Evolutionary conservation across 2,888 invertebrate genomes (phyloP).

Genomic region (Lasius fuliginosus): DNA sequence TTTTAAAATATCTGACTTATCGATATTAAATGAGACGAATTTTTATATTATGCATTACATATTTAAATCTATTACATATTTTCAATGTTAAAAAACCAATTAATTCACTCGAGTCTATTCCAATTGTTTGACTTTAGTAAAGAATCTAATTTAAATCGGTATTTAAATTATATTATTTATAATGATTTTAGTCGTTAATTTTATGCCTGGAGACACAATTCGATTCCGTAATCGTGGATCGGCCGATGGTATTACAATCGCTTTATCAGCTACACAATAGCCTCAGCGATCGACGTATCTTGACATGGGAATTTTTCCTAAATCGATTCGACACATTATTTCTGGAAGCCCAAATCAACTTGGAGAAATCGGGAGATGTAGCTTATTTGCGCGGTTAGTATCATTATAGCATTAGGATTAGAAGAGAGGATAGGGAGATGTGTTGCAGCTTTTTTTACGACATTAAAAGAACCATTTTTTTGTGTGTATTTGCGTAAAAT

Average conservation of each 20-base stretch:
- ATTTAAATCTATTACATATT: background rate
- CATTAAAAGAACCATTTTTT: background rate
- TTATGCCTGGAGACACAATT: conserved; percentile 99
- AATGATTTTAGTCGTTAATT: conserved; percentile 90
- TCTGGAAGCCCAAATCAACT: conserved; percentile 97
- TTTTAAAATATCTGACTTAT: background rate
- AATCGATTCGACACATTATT: conserved; percentile 98
- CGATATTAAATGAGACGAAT: background rate
- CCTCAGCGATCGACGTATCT: conserved; percentile 94
- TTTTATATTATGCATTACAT: background rate
- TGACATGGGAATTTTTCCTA: conserved; percentile 99
- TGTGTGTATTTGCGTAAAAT: background rate
- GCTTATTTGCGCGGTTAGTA: conserved; percentile 92
- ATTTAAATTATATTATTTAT: conserved; percentile 27
- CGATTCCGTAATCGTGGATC: conserved; percentile 98
- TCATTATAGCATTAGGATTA: background rate
- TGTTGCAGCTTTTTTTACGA: background rate
- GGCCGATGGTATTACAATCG: conserved; percentile 98
- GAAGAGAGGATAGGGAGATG: background rate
- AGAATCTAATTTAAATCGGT: background rate
- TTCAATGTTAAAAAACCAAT: background rate
- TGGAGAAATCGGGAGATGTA: conserved; percentile 95
- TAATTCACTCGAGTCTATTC: background rate
- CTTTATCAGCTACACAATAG: conserved; percentile 98
- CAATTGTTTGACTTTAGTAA: background rate